Base-by-base conservation (phyloP, 2,888 invertebrate genomes). In the Caenorhabditis panamensis region DNA sequence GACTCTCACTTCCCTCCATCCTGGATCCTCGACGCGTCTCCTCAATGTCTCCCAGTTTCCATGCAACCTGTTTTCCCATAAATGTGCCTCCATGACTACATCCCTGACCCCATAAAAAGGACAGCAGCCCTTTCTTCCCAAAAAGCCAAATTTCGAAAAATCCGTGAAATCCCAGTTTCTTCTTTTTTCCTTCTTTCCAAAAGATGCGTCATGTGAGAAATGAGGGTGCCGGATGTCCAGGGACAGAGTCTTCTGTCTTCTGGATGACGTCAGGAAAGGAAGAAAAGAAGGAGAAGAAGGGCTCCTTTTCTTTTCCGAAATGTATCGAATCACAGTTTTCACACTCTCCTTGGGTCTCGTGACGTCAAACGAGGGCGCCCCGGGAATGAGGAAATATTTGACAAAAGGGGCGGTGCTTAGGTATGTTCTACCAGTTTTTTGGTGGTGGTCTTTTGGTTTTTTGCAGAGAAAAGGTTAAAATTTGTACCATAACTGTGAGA, bases 301-400 rank as follows among this genome's bases (percentile, higher is more conserved):
- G 36, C 54, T 54, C 56, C 2, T 24, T 56, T 56, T 59, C 18
- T 9, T 26, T 11, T 22, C 16, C 13, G 26, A n/a, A 69, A 69
- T 24, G 63, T 72, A 72, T 72, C 72, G 58, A 72, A 72, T 72
- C 72, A 68, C 68, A 37, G 37, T 58, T 59, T 63, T 72, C 72
- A 49, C 72, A 72, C 63, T 54, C n/a, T 28, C 24, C 54, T 28
- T n/a, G 41, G 13, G 47, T 36, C 37, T 61, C 31, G 68, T 72
- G 72, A 72, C 72, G 72, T 72, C 72, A 59, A 54, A 41, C 53
- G 28, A 31, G 11, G 22, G 58, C n/a, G n/a, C n/a, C n/a, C n/a
- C n/a, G n/a, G n/a, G n/a, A n/a, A n/a, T n/a, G n/a, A n/a, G n/a
- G 20, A 22, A 26, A 37, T 31, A 26, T 9, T 18, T 44, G 49